These are phyloP conservation scores for Tethea ocularis DNA, from an alignment of 2,888 invertebrate genomes.

Conservation along the genomic window DNA sequence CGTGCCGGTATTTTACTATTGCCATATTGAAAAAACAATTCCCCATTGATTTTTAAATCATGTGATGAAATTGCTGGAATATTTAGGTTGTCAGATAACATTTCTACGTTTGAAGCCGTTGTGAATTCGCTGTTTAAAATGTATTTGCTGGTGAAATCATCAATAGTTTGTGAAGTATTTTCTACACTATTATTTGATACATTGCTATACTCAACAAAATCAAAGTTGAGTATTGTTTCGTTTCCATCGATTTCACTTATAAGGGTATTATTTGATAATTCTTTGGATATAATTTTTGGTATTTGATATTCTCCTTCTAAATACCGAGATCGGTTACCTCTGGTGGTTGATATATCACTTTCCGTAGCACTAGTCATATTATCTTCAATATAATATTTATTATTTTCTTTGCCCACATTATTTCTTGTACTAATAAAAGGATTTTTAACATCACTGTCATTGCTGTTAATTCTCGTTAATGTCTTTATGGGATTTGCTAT, in stretches of 20 bases:
- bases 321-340: constrained; percentile 13
- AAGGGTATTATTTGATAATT: constrained; percentile 41
- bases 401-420: not conserved
- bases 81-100: not conserved
- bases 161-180: not conserved
- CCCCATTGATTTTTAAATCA: constrained; percentile 24
- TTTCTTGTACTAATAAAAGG: not conserved
- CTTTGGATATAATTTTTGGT: constrained; percentile 43
- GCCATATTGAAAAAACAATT: constrained; percentile 39
- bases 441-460: not conserved
- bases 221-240: constrained; percentile 41
- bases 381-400: not conserved
- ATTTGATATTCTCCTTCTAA: constrained; percentile 38
- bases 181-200: not conserved
- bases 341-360: constrained; percentile 2
- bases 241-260: constrained; percentile 37
- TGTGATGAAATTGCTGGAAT: not conserved
- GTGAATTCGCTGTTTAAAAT: not conserved
- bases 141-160: not conserved
- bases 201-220: constrained; percentile 24
- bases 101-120: not conserved
- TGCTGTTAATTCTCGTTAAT: not conserved
- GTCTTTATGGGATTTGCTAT: not conserved
- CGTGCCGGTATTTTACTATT: constrained; percentile 40
- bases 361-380: not conserved